Conservation (phyloP, 92 coral and sea anemone genomes). For the Virgularia gustaviana region DNA sequence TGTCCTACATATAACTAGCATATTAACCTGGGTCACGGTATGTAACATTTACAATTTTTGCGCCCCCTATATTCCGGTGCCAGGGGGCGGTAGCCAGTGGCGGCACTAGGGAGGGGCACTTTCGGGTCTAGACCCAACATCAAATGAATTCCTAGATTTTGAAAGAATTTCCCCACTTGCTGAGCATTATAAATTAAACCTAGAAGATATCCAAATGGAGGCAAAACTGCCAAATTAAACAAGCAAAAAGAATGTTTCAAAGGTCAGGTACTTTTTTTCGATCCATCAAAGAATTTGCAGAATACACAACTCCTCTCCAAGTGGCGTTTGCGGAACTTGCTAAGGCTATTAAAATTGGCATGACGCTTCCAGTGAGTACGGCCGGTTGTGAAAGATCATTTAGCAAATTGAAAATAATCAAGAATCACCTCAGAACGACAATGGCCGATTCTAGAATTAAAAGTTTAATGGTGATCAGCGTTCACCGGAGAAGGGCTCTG, state of each 20-base stretch:
- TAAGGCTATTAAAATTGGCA: no score
- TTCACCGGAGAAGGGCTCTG: conserved; percentile 28
- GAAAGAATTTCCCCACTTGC: no score
- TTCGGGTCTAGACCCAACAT: no score
- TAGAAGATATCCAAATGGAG: conserved; percentile 18
- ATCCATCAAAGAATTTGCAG: neutral
- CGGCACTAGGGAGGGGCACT: no score
- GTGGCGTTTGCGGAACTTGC: neutral
- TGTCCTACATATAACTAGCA: no score
- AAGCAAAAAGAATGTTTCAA: neutral
- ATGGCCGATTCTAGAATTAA: conserved; percentile 10
- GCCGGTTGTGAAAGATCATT: conserved; percentile 25
- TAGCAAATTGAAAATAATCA: conserved; percentile 20
- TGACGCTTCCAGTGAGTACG: conserved; percentile 8
- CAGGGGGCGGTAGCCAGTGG: no score
- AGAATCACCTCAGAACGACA: conserved; percentile 19
- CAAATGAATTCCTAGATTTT: no score
- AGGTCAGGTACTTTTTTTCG: neutral
- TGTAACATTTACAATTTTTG: no score
- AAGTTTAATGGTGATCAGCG: conserved; percentile 16
- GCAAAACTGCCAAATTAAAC: no score
- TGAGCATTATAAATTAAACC: conserved; percentile 15
- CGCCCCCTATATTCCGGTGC: no score
- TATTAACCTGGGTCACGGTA: no score
- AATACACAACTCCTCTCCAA: neutral